Evolutionary conservation across 2,888 invertebrate genomes (phyloP).

Genomic region (Plagodis pulveraria): DNA sequence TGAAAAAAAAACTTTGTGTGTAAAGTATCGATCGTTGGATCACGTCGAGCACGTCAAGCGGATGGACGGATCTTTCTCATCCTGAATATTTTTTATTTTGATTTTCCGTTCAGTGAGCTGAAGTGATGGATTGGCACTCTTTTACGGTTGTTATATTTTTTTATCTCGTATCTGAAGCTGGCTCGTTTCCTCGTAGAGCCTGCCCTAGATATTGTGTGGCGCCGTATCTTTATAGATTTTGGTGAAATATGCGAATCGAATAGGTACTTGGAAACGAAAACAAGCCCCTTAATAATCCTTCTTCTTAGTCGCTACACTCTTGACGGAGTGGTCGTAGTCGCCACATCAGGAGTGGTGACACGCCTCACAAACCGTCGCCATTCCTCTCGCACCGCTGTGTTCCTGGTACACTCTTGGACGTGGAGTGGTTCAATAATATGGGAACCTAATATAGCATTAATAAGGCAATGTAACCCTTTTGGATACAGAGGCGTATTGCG

Average conservation of each 20-base stretch:
- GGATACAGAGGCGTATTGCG: no score
- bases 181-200: conserved; percentile 2
- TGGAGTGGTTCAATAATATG: no score
- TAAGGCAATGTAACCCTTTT: no score
- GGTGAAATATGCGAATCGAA: not conserved
- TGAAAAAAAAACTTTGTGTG: not conserved
- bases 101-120: conserved; percentile 5
- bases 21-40: not conserved
- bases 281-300: no score
- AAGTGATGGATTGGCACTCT: conserved; percentile 13
- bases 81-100: conserved; percentile 7
- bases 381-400: no score
- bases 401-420: no score
- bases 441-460: no score
- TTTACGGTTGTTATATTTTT: conserved; percentile 9
- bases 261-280: not conserved
- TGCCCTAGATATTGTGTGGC: conserved; percentile 1
- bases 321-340: no score
- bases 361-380: no score
- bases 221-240: not conserved
- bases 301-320: no score
- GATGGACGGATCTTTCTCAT: not conserved
- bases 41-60: not conserved
- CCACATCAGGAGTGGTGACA: no score
- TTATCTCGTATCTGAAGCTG: conserved; percentile 1